Conservation (phyloP, 2,113 vertebrate genomes). For the Psilopogon haemacephalus region DNA sequence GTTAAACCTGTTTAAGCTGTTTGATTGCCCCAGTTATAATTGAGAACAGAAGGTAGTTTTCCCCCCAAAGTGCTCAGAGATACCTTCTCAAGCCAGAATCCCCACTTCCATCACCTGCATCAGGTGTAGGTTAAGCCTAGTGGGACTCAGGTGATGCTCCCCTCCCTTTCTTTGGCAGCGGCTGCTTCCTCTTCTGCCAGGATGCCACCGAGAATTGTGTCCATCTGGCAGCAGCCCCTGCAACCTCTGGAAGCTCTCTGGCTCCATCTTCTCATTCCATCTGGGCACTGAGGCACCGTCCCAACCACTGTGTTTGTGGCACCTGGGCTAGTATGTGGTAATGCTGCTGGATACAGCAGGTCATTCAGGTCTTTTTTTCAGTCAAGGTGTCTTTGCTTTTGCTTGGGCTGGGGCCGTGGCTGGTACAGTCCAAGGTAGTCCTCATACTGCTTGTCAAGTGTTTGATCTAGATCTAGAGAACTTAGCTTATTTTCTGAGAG, state of each 20-base stretch:
- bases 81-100: neutral
- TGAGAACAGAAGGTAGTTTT: neutral
- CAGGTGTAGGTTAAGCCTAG: neutral
- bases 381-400: neutral
- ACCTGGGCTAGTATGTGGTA: neutral
- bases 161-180: neutral
- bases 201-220: neutral
- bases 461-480: neutral
- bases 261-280: neutral
- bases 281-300: neutral
- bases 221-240: neutral
- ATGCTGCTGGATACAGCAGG: neutral
- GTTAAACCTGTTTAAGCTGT: neutral
- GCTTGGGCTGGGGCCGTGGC: neutral
- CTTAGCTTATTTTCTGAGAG: neutral
- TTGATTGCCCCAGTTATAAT: neutral
- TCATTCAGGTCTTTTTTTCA: neutral
- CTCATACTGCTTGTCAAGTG: neutral
- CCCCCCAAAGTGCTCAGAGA: neutral
- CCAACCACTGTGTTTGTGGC: rapidly evolving
- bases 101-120: neutral
- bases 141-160: neutral
- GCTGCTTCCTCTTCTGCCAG: neutral
- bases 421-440: neutral
- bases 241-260: neutral